Base-by-base conservation (phyloP, 2,888 invertebrate genomes). In the Mythimna pallens region DNA sequence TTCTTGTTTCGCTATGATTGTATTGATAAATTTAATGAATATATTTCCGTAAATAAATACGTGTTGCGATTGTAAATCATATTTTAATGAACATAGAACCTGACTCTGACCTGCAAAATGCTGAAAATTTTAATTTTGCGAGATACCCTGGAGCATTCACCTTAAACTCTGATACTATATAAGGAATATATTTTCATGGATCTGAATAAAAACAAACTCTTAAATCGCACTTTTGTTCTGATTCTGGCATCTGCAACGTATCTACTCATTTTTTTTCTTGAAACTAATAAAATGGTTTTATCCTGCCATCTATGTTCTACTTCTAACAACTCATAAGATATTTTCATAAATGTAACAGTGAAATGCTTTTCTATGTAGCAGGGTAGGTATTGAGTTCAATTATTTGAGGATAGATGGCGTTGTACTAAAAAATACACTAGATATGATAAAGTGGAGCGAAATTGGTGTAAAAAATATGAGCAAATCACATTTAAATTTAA, bases 391-490 rank as follows among this genome's bases (percentile, higher is more conserved):
- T 17, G 2, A 70, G 54, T 69, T 79, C 54, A n/a, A 20, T 6
- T 9, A 22, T 55, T 20, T 12, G 20, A 67, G 9, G 20, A 78
- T 62, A 84, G 84, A 86, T 84, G 84, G 81, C 84, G 84, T 62
- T 84, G 55, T 20, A 64, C 1, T 30, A 7, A 47, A 50, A 25
- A 17, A n/a, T 22, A n/a, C 3, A 40, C 22, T 22, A 36, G 12
- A 10, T 22, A 3, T 14, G 12, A 9, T 59, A 3, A 12, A 59
- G n/a, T 36, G n/a, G n/a, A 34, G 34, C 12, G 34, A 36, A 10
- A n/a, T 34, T 3, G 20, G 20, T 20, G 34, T 17, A 8, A 17
- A 30, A 8, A 12, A 9, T 14, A 5, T 47, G 47, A 22, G n/a
- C 0, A n/a, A 54, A 10, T 54, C 22, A 22, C 3, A 54, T 54